phyloP scores from a whole-genome alignment of 2,888 invertebrate genomes.

The Chrysolina oricalcia region DNA sequence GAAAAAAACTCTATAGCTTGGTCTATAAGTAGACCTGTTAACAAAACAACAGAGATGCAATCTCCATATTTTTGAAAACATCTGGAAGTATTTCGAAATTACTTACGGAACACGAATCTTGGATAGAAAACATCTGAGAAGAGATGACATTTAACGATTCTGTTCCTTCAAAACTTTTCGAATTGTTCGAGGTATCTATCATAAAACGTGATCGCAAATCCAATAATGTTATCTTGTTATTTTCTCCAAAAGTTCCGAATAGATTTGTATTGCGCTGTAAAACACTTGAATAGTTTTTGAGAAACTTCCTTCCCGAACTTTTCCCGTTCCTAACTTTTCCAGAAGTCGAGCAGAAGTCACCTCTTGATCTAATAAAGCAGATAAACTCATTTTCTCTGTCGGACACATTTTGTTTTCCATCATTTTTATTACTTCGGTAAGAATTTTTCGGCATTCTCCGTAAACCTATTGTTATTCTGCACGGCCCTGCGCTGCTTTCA shows the following conservation, averaged over 20 bases:
- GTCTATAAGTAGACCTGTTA: too few relatives aligned
- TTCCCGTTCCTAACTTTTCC: conserved; percentile 32
- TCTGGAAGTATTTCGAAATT: too few relatives aligned
- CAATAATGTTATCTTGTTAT: conserved; percentile 26
- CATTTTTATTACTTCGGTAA: conserved; percentile 64
- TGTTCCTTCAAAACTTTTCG: background rate
- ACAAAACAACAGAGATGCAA: too few relatives aligned
- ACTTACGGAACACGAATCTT: background rate
- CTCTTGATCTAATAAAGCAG: conserved; percentile 57
- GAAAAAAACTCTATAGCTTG: too few relatives aligned
- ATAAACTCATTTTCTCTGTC: conserved; percentile 60
- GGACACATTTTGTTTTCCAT: conserved; percentile 64
- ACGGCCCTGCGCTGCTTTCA: conserved; percentile 63
- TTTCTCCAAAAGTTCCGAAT: conserved; percentile 28
- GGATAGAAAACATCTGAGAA: background rate
- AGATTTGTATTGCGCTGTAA: conserved; percentile 47
- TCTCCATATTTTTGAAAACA: too few relatives aligned
- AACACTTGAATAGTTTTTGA: conserved; percentile 49
- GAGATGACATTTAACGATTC: background rate
- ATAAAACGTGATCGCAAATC: conserved; percentile 25
- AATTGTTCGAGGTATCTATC: conserved; percentile 11
- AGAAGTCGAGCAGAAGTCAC: conserved; percentile 52
- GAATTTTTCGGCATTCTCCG: conserved; percentile 56
- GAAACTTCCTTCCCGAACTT: conserved; percentile 45
- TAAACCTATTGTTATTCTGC: conserved; percentile 65